A percentile compares a stretch with the other conserved stretches of the same genome.
Conservation (phyloP, 2,797 vertebrate species). For the Prionace glauca region DNA sequence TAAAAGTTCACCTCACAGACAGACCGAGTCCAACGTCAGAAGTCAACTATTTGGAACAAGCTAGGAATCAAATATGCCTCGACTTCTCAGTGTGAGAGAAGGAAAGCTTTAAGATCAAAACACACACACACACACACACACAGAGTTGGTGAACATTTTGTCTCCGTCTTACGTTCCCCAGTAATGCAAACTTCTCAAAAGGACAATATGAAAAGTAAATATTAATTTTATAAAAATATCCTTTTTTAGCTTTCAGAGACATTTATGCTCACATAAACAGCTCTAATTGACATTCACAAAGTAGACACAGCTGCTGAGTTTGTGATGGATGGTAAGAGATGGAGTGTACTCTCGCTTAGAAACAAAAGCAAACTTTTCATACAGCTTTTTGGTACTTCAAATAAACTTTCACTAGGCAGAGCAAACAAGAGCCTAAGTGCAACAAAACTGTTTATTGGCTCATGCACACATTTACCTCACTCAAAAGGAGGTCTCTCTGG, state of each 20-base stretch:
- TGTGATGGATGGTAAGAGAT: conserved; percentile 29
- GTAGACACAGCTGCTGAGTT: conserved; percentile 14
- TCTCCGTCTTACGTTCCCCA: not conserved
- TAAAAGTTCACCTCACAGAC: not conserved
- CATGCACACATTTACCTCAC: not conserved
- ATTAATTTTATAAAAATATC: not conserved
- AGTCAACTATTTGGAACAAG: not conserved
- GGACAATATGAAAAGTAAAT: not conserved
- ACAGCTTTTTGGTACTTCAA: not conserved
- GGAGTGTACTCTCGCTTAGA: not conserved
- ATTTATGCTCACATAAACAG: not conserved
- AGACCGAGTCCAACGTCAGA: not conserved
- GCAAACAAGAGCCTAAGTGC: not conserved
- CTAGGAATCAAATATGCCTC: not conserved
- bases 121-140: not conserved
- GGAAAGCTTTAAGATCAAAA: not conserved
- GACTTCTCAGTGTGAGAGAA: not conserved
- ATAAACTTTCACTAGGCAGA: conserved; percentile 21
- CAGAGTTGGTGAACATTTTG: not conserved
- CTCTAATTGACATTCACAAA: not conserved
- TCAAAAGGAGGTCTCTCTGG: not conserved
- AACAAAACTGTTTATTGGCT: not conserved
- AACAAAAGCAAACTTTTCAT: conserved; percentile 24
- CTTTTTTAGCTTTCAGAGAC: not conserved
- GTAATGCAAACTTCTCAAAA: not conserved